Evolutionary conservation across 1,140 invertebrate genomes (phyloP).

Genomic region (Sinella curviseta): DNA sequence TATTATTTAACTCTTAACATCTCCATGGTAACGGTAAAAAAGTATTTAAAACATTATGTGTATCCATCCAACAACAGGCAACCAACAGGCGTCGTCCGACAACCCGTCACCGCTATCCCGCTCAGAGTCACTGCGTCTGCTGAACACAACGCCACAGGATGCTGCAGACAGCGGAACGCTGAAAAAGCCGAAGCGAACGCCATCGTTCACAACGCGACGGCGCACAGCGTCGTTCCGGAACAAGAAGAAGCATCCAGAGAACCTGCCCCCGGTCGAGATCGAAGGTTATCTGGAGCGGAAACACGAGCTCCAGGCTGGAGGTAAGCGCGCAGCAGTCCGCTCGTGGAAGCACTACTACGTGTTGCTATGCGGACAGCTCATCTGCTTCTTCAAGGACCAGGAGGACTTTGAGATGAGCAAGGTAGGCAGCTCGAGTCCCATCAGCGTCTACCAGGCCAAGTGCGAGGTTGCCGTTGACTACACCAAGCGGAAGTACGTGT

Average conservation of each 20-base stretch:
- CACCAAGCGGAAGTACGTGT: constrained; percentile 79
- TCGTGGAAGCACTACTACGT: constrained; percentile 94
- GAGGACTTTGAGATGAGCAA: constrained; percentile 84
- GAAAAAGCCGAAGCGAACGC: constrained; percentile 79
- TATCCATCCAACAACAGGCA: too few relatives aligned
- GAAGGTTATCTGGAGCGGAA: constrained; percentile 91
- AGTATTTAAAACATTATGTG: too few relatives aligned
- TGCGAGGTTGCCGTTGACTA: constrained; percentile 88
- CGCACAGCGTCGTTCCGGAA: constrained; percentile 85
- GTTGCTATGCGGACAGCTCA: constrained; percentile 90
- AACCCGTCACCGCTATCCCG: background rate
- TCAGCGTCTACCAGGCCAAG: constrained; percentile 81
- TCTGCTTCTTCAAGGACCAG: constrained; percentile 97
- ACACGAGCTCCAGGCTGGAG: constrained; percentile 88
- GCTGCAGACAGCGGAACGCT: constrained; percentile 38
- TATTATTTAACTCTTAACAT: background rate
- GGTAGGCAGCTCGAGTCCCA: constrained; percentile 68
- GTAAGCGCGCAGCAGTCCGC: constrained; percentile 83
- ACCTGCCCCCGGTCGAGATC: constrained; percentile 84
- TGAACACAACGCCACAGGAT: constrained; percentile 11
- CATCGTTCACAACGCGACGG: constrained; percentile 86
- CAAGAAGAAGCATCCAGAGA: constrained; percentile 62
- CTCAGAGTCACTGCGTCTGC: constrained; percentile 8
- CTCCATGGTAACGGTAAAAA: background rate
- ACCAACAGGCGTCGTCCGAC: background rate